Evolutionary conservation across 1,140 invertebrate genomes (phyloP).

Genomic region (Micrasema longulum): DNA sequence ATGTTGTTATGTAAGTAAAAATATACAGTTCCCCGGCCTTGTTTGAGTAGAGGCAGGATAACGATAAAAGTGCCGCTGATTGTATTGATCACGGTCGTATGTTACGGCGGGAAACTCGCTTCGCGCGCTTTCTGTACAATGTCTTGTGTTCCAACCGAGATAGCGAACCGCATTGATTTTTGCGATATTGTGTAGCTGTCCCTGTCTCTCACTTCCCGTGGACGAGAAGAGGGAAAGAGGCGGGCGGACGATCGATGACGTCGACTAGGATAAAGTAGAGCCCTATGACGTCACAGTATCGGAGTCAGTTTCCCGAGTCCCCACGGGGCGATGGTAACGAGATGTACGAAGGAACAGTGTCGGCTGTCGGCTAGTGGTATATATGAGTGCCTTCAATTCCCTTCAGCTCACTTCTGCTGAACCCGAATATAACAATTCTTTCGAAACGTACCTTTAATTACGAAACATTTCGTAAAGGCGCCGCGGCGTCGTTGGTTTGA

Average conservation of each 20-base stretch:
- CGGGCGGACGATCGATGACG: constrained; percentile 38
- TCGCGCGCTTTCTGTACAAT: constrained; percentile 31
- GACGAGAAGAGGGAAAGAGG: neutral
- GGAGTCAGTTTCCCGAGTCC: constrained; percentile 36
- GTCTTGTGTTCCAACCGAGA: constrained; percentile 20
- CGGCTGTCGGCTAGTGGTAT: neutral
- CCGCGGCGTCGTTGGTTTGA: too few species aligned
- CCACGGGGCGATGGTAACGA: constrained; percentile 19
- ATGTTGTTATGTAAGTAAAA: too few species aligned
- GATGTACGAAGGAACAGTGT: constrained; percentile 21
- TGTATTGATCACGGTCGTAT: constrained; percentile 12
- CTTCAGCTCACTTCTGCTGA: too few species aligned
- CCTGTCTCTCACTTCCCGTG: neutral
- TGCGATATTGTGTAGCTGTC: constrained; percentile 30
- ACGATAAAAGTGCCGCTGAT: neutral
- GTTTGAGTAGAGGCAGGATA: too few species aligned
- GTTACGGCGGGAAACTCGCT: constrained; percentile 19
- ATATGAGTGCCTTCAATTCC: too few species aligned
- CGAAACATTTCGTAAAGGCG: too few species aligned
- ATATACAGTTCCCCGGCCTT: too few species aligned
- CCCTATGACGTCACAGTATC: constrained; percentile 29
- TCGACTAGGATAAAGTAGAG: constrained; percentile 40
- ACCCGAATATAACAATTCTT: too few species aligned
- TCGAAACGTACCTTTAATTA: too few species aligned
- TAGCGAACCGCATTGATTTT: constrained; percentile 44